Evolutionary conservation across 2,888 invertebrate species (phyloP), one percentile per base, ranked within the genome.

Genomic region (Norana najaformis): DNA sequence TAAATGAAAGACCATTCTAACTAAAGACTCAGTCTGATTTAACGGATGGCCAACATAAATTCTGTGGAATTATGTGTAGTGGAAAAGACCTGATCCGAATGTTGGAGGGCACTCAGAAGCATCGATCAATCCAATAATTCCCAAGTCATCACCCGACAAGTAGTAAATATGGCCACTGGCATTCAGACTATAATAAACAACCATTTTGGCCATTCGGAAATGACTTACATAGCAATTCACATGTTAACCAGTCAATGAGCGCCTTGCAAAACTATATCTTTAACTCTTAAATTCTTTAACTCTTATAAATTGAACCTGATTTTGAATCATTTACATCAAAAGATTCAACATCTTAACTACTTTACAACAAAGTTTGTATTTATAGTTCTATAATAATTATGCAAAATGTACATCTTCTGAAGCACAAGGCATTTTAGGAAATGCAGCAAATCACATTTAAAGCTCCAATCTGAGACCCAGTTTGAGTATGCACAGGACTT

Each of bases 31-130:
- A 30, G 69, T 69, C 69, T 69, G 69, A 69, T 69, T n/a, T 30
- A 69, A 69, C 0, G 8, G n/a, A 88, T 13, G 8, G 36, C 23
- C 36, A 30, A 88, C 36, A 13, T 88, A 36, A 88, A 88, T 85
- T n/a, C 85, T 85, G n/a, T 3, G 18, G n/a, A 85, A 85, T 20
- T 36, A n/a, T 20, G 47, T 47, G 47, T 23, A 47, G n/a, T 35
- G 89, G 16, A 53, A 83, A 83, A 88, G 92, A 94, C 94, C 92
- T 37, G 94, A 92, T 37, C 94, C 94, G 90, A 93, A 95, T 8
- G 94, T 95, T 23, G 95, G 94, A 11, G 93, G 93, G 91, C 95
- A 95, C 89, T 95, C 95, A 0, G 94, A 94, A 8, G 94, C 94
- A 90, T 95, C 95, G n/a, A 94, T 93, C 91, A 94, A 90, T 30